Conservation (phyloP, 2,113 vertebrate genomes). For the Psittacara wagleri region DNA sequence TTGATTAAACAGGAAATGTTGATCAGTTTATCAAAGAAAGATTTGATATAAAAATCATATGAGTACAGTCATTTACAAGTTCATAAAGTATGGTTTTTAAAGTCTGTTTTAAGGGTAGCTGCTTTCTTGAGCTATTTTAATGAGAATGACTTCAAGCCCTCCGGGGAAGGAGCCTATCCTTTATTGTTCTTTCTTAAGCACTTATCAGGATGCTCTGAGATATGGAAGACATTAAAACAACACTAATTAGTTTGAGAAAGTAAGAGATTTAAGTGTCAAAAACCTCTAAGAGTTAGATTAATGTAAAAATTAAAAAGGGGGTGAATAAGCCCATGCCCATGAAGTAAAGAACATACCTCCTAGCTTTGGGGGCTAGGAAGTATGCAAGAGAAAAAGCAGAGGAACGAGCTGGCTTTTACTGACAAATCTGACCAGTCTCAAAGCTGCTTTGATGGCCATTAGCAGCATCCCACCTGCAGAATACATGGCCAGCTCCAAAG, state of each 20-base stretch:
- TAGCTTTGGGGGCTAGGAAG: neutral
- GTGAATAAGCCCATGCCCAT: neutral
- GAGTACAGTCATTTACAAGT: neutral
- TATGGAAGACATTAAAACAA: neutral
- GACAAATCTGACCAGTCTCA: neutral
- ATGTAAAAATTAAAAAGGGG: neutral
- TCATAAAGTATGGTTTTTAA: neutral
- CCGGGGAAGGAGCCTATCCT: neutral
- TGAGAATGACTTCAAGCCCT: neutral
- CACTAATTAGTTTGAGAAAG: conserved; percentile 20
- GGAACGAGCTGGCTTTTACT: neutral
- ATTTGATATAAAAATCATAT: neutral
- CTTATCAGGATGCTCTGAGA: neutral
- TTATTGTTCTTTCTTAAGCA: neutral
- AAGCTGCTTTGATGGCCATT: neutral
- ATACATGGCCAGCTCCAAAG: neutral
- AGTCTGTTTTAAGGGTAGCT: neutral
- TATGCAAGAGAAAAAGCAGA: neutral
- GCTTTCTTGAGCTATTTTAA: neutral
- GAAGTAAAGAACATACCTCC: neutral
- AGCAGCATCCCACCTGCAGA: neutral
- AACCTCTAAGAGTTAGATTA: neutral
- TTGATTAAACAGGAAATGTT: neutral
- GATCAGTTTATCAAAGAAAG: neutral
- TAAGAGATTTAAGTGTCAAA: neutral